phyloP scores from a whole-genome alignment of 2,888 invertebrate genomes.

The Timandra comae region DNA sequence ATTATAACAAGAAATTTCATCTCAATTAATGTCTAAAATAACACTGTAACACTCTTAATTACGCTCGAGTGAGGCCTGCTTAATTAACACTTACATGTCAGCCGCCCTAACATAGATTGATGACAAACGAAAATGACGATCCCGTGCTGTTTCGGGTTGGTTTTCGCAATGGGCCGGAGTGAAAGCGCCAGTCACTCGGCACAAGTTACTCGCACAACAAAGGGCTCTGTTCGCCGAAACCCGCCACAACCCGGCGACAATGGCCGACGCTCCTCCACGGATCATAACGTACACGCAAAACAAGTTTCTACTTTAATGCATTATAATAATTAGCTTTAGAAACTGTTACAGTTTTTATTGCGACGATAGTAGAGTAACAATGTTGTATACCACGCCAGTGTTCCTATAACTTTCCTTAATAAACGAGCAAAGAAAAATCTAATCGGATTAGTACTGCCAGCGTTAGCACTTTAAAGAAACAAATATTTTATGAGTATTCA shows the following conservation, averaged over 20 bases:
- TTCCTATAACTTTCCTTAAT: too few relatives aligned
- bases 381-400: constrained; percentile 36
- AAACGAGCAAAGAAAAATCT: too few relatives aligned
- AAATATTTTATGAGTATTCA: too few relatives aligned
- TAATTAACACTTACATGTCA: constrained; percentile 77
- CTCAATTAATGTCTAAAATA: constrained; percentile 77
- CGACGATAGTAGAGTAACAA: constrained; percentile 41
- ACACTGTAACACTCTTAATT: constrained; percentile 76
- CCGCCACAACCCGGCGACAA: constrained; percentile 37
- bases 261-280: constrained; percentile 36
- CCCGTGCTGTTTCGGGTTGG: constrained; percentile 54
- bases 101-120: constrained; percentile 74
- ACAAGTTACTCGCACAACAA: constrained; percentile 59
- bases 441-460: too few relatives aligned
- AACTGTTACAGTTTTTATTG: constrained; percentile 19
- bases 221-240: constrained; percentile 32
- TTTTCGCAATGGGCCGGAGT: constrained; percentile 41
- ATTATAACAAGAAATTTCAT: constrained; percentile 73
- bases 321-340: constrained; percentile 64
- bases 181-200: constrained; percentile 66
- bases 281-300: constrained; percentile 55
- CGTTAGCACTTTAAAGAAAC: too few relatives aligned
- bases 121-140: constrained; percentile 76
- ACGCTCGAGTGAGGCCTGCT: constrained; percentile 73
- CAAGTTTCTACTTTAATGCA: constrained; percentile 63